Percentiles rank a stretch among this genome's conserved stretches.
phyloP scores from a whole-genome alignment of 1,140 invertebrate species.

The Platorchestia sp. region DNA sequence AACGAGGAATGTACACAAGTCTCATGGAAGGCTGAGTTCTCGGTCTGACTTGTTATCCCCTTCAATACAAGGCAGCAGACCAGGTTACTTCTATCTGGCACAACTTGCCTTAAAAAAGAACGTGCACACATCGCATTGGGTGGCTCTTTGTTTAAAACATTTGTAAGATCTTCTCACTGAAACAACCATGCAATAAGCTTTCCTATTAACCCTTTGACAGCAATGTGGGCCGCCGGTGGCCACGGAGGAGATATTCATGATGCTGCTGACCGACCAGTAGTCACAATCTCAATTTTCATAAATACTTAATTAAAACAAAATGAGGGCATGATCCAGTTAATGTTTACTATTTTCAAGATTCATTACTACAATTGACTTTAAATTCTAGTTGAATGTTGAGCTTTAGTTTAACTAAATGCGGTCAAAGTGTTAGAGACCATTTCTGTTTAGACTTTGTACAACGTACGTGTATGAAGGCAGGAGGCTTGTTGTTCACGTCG shows the following conservation, averaged over 20 bases:
- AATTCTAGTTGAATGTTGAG: too few relatives aligned
- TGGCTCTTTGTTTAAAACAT: not conserved
- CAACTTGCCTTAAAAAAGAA: not conserved
- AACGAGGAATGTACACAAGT: not conserved
- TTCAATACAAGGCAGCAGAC: not conserved
- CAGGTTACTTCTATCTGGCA: not conserved
- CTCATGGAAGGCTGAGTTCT: not conserved
- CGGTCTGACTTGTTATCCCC: not conserved
- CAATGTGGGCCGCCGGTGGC: too few relatives aligned
- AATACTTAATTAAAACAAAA: too few relatives aligned
- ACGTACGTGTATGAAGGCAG: conserved; percentile 78
- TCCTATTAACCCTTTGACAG: not conserved
- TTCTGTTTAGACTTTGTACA: too few relatives aligned
- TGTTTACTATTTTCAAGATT: too few relatives aligned
- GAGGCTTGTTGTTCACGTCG: conserved; percentile 88
- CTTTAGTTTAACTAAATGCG: too few relatives aligned
- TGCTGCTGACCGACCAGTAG: too few relatives aligned
- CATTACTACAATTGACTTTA: too few relatives aligned
- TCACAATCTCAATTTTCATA: too few relatives aligned
- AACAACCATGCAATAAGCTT: not conserved
- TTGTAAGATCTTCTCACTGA: not conserved
- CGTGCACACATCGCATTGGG: not conserved
- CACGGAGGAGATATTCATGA: too few relatives aligned
- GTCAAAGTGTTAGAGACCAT: too few relatives aligned
- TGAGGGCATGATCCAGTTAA: too few relatives aligned